phyloP scores from a whole-genome alignment of 2,113 vertebrate genomes.

The Pelecanus crispus region DNA sequence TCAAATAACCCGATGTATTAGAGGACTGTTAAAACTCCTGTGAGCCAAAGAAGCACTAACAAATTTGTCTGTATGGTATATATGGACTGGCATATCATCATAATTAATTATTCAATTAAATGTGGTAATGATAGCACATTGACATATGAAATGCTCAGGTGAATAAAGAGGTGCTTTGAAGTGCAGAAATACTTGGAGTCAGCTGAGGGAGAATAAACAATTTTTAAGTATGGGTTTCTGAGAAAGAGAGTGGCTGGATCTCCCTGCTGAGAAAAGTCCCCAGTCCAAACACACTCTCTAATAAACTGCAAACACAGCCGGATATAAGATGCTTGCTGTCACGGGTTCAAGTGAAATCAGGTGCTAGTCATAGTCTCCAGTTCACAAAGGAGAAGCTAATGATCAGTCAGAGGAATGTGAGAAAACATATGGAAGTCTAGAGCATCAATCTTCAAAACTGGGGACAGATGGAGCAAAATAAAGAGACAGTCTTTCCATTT shows the following conservation, averaged over 20 bases:
- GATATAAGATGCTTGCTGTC: not conserved
- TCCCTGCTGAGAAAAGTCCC: not conserved
- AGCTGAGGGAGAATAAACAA: conserved; percentile 43
- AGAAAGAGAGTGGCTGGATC: not conserved
- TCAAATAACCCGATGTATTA: conserved; percentile 49
- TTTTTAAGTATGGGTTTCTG: conserved; percentile 32
- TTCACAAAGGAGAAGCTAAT: not conserved
- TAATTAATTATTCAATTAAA: conserved; percentile 70
- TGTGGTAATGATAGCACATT: conserved; percentile 49
- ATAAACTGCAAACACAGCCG: not conserved
- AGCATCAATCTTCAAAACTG: not conserved
- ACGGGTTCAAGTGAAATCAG: not conserved
- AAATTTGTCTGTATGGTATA: conserved; percentile 44
- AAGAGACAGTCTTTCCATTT: not conserved
- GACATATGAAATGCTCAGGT: conserved; percentile 66
- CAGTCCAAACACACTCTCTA: not conserved
- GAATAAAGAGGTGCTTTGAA: conserved; percentile 73
- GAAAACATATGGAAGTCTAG: not conserved
- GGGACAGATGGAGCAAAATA: not conserved
- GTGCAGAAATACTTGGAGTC: conserved; percentile 61
- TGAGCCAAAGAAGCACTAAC: conserved; percentile 33
- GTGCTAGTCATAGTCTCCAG: not conserved
- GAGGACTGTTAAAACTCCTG: conserved; percentile 26
- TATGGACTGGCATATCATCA: conserved; percentile 47
- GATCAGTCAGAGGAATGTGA: not conserved